Conservation (phyloP, 2,888 invertebrate genomes). For the Antitype chi region DNA sequence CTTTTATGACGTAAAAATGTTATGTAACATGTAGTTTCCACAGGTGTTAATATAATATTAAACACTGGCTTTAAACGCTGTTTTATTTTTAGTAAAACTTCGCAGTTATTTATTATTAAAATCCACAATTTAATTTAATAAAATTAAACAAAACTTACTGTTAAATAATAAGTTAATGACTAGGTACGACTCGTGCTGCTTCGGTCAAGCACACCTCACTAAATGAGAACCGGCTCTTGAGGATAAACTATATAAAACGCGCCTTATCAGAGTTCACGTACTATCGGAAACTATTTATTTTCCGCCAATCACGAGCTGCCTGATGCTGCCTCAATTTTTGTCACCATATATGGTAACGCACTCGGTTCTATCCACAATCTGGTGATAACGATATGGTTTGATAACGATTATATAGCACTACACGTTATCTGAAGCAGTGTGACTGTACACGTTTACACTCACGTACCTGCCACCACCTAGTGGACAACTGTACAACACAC, state of each 20-base stretch:
- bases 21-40: slow-evolving; percentile 67
- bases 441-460: slow-evolving; percentile 67
- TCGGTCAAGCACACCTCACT: slow-evolving; percentile 82
- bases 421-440: slow-evolving; percentile 55
- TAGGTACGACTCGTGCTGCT: slow-evolving; percentile 84
- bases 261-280: slow-evolving; percentile 89
- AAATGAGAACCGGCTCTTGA: slow-evolving; percentile 86
- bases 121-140: slow-evolving; percentile 56
- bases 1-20: slow-evolving; percentile 70
- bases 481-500: slow-evolving; percentile 47
- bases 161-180: slow-evolving; percentile 81
- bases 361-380: slow-evolving; percentile 78
- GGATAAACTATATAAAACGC: slow-evolving; percentile 90
- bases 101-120: slow-evolving; percentile 44
- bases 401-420: slow-evolving; percentile 73
- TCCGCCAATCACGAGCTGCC: slow-evolving; percentile 92
- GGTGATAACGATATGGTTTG: slow-evolving; percentile 81
- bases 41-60: slow-evolving; percentile 60
- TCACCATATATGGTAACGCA: slow-evolving; percentile 95
- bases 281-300: slow-evolving; percentile 86
- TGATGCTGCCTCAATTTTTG: slow-evolving; percentile 90
- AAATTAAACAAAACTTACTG: slow-evolving; percentile 82
- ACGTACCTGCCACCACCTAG: slow-evolving; percentile 56
- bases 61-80: slow-evolving; percentile 62
- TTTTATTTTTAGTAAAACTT: slow-evolving; percentile 32